Evolutionary conservation across 1,140 invertebrate species (phyloP), one percentile per base, ranked within the genome.

Genomic region (Diorhabda elongata): DNA sequence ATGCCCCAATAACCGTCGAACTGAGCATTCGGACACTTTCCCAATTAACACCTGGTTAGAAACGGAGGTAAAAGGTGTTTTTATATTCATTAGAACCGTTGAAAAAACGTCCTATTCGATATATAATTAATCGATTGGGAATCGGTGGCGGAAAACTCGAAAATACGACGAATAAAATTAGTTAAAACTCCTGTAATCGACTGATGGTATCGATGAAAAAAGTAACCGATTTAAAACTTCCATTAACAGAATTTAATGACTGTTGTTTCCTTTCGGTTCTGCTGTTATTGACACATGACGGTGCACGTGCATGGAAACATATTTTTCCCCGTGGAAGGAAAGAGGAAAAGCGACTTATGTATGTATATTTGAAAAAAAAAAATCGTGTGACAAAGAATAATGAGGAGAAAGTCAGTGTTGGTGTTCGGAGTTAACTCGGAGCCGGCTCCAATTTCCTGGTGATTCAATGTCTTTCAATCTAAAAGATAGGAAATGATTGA

Each of bases 391-490:
- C 77, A 76, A 73, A 77, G 77, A 78, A 70, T 76, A 77, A 78
- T 78, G 77, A 75, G 42, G 47, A 52, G 47, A 52, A 52, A 52
- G 47, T 52, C 47, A 52, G 47, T 52, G 47, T 52, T 52, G 47
- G 47, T 52, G 47, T 63, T 45, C 57, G 69, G 58, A 73, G 73
- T 70, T 61, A 68, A 69, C 74, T 75, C 70, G 68, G 71, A 73
- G 70, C 74, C 69, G 71, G 73, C 75, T 75, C 74, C 76, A 79
- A 79, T 79, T 79, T 79, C 78, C 78, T 78, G 78, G 75, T 79
- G 77, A 79, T 79, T 79, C 78, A 79, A 79, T 79, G 78, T 78
- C 78, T 79, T 79, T 79, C 78, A 79, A 79, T 79, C 78, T 72
- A 69, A 75, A 45, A 79, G 74, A 77, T 76, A 77, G 67, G 73